Base-by-base conservation (phyloP, 2,797 vertebrate genomes). In the Cyprinella venusta region DNA sequence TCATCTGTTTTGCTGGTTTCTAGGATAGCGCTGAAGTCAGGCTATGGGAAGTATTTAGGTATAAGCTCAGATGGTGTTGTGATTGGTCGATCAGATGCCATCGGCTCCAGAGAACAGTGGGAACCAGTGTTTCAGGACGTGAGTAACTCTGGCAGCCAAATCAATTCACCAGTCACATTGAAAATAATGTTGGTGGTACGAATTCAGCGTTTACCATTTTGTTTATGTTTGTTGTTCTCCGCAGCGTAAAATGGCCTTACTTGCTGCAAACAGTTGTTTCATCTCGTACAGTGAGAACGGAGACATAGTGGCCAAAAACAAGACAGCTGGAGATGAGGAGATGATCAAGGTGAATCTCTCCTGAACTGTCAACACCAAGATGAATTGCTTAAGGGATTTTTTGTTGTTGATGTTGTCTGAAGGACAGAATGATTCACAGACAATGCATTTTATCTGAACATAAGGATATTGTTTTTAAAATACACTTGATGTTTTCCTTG, bases 61-160 rank as follows among this genome's bases (percentile, higher is more conserved):
- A 96, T 99, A 90, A 98, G 95, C 94, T 96, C 97, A 2, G 98
- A 99, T 0, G 97, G 97, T n/a, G 91, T 98, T 84, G 96, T 99
- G 71, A 90, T 99, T 80, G 98, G 97, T 0, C 97, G 97, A 86
- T 96, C 98, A 0, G 98, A 99, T 89, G 98, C 97, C n/a, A 99
- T 99, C 36, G 98, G 97, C n/a, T 91, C 97, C 79, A 95, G 97
- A 87, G 98, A 99, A 89, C 98, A 99, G 30, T 99, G 97, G 97
- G 98, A 99, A 83, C 96, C 97, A 0, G 96, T 99, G 74, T 99
- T 99, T 90, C 94, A 99, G 90, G 94, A 97, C 1, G 97, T 98
- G 91, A 97, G 97, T 92, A 18, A 42, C 40, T 21, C 54, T 67
- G 69, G 54, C 67, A 70, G 21, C 54, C 59, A 36, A 59, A 36